Conservation (phyloP, 2,888 invertebrate species). For the Poecilobothrus nobilitatus region DNA sequence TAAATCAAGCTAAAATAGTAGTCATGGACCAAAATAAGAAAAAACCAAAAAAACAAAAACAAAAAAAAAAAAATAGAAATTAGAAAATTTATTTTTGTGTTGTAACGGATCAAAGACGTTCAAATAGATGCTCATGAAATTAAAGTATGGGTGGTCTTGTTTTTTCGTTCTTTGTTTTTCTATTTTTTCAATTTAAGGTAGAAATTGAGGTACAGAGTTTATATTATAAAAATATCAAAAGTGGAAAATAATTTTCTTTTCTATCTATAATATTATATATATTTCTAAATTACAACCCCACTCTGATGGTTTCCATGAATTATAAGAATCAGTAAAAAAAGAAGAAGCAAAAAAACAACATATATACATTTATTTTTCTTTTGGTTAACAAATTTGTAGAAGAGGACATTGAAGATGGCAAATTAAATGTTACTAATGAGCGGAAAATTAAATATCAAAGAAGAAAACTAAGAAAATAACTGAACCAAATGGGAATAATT, state of each 20-base stretch:
- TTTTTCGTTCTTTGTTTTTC: background rate
- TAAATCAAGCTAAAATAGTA: too few relatives aligned
- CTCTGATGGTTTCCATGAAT: too few relatives aligned
- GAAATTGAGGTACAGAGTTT: background rate
- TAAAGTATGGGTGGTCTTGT: background rate
- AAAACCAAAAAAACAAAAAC: too few relatives aligned
- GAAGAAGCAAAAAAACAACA: too few relatives aligned
- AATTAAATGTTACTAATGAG: conserved; percentile 4
- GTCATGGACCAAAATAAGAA: too few relatives aligned
- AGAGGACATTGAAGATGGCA: conserved; percentile 6
- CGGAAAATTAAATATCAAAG: conserved; percentile 3
- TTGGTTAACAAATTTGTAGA: background rate
- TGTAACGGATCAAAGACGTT: background rate
- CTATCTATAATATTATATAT: too few relatives aligned
- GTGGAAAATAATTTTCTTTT: background rate
- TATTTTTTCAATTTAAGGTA: background rate
- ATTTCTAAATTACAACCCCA: too few relatives aligned
- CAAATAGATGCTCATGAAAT: background rate
- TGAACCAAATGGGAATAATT: background rate
- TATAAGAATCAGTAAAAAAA: too few relatives aligned
- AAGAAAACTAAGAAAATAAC: background rate
- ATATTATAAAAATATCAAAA: background rate
- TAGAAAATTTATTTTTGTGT: background rate
- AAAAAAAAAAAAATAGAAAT: too few relatives aligned
- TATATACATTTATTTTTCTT: too few relatives aligned